Percentiles rank a stretch among this genome's conserved stretches.
Conservation (phyloP, 1,140 invertebrate genomes). For the Macrobrachium nipponense region DNA sequence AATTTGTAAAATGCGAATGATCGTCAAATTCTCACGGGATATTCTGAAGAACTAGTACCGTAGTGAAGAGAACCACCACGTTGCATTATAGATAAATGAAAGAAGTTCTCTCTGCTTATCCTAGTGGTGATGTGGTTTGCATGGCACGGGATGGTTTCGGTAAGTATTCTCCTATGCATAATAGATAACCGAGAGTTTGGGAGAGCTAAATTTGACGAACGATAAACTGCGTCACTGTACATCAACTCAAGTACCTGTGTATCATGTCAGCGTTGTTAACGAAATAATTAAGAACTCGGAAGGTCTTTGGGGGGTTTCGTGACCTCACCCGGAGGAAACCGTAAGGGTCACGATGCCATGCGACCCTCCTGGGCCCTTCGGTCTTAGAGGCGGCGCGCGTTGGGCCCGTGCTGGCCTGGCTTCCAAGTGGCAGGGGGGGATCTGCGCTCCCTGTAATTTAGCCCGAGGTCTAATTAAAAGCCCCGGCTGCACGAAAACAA, state of each 20-base stretch:
- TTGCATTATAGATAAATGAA: background rate
- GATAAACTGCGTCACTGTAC: conserved; percentile 44
- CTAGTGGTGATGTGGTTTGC: background rate
- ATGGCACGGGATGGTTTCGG: background rate
- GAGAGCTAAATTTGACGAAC: conserved; percentile 43
- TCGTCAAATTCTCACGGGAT: no score
- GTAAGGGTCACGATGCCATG: background rate
- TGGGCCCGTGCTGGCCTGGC: background rate
- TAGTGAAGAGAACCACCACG: no score
- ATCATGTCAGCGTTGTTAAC: conserved; percentile 48
- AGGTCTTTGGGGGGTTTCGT: background rate
- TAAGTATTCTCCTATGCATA: conserved; percentile 21
- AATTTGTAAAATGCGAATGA: no score
- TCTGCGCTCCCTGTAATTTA: conserved; percentile 54
- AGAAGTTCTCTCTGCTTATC: background rate
- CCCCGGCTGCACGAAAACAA: conserved; percentile 56
- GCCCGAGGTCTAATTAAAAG: conserved; percentile 55
- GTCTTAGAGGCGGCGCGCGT: background rate
- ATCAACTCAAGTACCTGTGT: conserved; percentile 41
- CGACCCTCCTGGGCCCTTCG: background rate
- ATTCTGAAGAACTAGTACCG: no score
- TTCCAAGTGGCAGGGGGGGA: background rate
- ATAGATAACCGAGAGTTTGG: conserved; percentile 25
- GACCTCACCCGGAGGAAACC: background rate
- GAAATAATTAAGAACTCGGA: conserved; percentile 39